These are phyloP conservation scores for Poecile montanus DNA, from an alignment of 2,797 vertebrate species.

Conservation along the genomic window DNA sequence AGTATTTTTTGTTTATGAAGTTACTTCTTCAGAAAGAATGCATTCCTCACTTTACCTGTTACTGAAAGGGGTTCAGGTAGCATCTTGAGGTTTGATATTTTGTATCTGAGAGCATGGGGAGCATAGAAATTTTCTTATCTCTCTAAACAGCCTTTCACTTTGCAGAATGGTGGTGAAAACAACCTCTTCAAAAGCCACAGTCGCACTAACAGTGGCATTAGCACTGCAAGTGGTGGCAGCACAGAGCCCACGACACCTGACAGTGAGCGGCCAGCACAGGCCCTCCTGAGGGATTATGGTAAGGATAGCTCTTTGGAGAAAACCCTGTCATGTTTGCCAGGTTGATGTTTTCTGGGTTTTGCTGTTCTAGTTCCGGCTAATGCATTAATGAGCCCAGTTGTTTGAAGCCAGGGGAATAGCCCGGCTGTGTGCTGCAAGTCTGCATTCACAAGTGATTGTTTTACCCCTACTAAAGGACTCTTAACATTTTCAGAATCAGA, in stretches of 20 bases:
- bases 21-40: not conserved
- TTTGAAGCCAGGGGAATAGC: not conserved
- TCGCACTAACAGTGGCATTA: slow-evolving; percentile 92
- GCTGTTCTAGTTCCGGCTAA: not conserved
- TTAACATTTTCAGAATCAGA: not conserved
- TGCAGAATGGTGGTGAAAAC: slow-evolving; percentile 76
- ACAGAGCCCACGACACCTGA: slow-evolving; percentile 90
- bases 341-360: not conserved
- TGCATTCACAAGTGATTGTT: not conserved
- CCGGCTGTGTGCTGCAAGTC: not conserved
- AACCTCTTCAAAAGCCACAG: slow-evolving; percentile 87
- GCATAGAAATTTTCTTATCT: not conserved
- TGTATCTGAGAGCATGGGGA: not conserved
- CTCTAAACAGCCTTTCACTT: slow-evolving; percentile 40
- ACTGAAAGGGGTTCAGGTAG: not conserved
- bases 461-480: not conserved
- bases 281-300: slow-evolving; percentile 93
- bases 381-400: not conserved
- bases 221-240: slow-evolving; percentile 90
- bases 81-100: not conserved
- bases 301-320: slow-evolving; percentile 37
- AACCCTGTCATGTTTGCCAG: not conserved
- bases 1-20: slow-evolving; percentile 45
- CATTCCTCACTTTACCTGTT: not conserved
- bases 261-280: slow-evolving; percentile 89